Conservation (phyloP, 2,888 invertebrate species). For the Hipparchia sbordonii region DNA sequence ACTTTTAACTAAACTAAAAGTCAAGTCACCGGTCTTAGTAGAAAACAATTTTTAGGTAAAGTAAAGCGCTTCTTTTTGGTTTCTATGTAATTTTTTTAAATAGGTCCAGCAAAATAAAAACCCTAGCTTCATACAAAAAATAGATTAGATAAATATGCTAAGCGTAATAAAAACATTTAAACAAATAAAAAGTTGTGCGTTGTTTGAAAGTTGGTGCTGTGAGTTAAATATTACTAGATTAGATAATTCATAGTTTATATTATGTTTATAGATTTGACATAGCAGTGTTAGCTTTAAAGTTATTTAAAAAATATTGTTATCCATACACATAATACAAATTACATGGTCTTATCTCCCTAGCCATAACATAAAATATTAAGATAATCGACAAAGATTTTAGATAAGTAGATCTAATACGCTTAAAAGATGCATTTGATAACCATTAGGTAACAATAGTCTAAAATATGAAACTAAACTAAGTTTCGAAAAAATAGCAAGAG, state of each 20-base stretch:
- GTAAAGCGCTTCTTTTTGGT: background rate
- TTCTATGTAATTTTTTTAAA: background rate
- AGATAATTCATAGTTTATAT: slow-evolving; percentile 25
- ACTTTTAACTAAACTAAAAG: slow-evolving; percentile 7
- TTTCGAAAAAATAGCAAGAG: background rate
- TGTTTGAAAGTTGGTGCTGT: slow-evolving; percentile 49
- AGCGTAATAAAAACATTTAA: slow-evolving; percentile 9
- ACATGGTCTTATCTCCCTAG: background rate
- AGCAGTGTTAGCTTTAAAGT: slow-evolving; percentile 1
- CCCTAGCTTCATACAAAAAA: background rate
- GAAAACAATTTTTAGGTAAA: background rate
- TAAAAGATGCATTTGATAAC: background rate
- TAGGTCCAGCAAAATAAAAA: background rate
- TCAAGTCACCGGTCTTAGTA: background rate
- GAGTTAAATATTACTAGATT: slow-evolving; percentile 34
- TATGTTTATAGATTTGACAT: slow-evolving; percentile 11
- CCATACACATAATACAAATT: too few species aligned
- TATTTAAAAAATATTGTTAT: background rate
- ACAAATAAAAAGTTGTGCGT: slow-evolving; percentile 32
- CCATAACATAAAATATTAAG: background rate
- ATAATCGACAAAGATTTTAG: background rate
- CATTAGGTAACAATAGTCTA: background rate
- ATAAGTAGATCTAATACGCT: background rate
- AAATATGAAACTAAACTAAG: background rate
- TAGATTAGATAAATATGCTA: background rate